Evolutionary conservation across 2,797 vertebrate genomes (phyloP).

Genomic region (Euphonia xanthogaster): DNA sequence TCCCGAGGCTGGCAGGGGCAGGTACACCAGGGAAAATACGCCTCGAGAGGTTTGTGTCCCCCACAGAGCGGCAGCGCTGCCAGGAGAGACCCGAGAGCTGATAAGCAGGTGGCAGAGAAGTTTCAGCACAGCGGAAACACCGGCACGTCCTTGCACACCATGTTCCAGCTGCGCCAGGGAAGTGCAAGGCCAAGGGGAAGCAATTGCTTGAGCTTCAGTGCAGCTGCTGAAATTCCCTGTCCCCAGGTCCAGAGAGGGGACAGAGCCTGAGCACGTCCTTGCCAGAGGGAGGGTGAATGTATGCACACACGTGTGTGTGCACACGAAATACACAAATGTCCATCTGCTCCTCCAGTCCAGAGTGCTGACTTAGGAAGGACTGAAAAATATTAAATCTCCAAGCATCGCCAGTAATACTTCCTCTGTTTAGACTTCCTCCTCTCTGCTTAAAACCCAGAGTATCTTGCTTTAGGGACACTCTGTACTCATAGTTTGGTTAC

Average conservation of each 20-base stretch:
- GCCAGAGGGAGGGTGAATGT: not conserved
- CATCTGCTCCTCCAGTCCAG: not conserved
- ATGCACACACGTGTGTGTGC: rapidly evolving
- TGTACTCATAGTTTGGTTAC: not conserved
- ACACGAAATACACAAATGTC: not conserved
- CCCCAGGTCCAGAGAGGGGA: not conserved
- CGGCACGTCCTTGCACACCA: rapidly evolving
- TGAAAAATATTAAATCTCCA: not conserved
- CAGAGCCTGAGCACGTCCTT: not conserved
- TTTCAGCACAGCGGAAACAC: rapidly evolving
- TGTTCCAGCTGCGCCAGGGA: not conserved
- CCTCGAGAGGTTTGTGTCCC: not conserved
- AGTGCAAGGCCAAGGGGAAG: not conserved
- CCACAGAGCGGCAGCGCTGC: not conserved
- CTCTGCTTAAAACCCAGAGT: not conserved
- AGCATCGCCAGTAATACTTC: not conserved
- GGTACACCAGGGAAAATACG: too few species aligned
- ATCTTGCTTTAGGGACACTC: not conserved
- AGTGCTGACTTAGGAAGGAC: rapidly evolving
- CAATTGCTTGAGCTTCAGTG: not conserved
- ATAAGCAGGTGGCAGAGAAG: not conserved
- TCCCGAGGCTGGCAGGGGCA: rapidly evolving
- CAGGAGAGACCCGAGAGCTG: not conserved
- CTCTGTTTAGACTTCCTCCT: not conserved
- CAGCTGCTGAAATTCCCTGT: not conserved